Percentiles rank a stretch among this genome's conserved stretches.
These are phyloP conservation scores for Rhodeus uyekii DNA, from an alignment of 2,797 vertebrate species.

Conservation along the genomic window DNA sequence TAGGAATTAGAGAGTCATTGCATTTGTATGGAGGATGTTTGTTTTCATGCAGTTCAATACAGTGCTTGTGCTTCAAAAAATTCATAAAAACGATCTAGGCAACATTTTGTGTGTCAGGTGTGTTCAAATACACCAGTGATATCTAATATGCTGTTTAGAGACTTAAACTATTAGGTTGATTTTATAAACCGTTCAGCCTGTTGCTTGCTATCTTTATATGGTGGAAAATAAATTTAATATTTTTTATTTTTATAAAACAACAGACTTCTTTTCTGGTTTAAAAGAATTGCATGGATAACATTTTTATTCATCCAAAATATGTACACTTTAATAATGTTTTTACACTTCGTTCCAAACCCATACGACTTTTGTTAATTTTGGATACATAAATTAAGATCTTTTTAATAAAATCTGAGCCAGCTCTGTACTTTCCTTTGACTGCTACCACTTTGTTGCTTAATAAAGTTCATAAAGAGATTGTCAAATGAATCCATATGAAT, in stretches of 20 bases:
- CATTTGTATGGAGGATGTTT: not conserved
- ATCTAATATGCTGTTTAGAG: not conserved
- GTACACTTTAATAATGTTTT: not conserved
- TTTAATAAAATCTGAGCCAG: not conserved
- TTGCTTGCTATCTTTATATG: not conserved
- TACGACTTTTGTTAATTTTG: not conserved
- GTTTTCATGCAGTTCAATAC: not conserved
- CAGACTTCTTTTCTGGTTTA: not conserved
- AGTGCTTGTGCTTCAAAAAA: not conserved
- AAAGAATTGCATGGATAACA: not conserved
- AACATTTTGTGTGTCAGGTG: not conserved
- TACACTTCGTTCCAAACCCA: not conserved
- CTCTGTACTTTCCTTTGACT: not conserved
- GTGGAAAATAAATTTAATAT: not conserved
- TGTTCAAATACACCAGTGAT: not conserved
- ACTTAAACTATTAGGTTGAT: not conserved
- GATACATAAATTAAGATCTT: not conserved
- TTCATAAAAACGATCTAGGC: too few species aligned
- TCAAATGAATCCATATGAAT: too few species aligned
- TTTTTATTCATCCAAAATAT: not conserved
- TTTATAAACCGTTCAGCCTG: not conserved
- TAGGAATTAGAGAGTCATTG: not conserved
- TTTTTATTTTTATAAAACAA: too few species aligned
- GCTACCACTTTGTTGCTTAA: too few species aligned
- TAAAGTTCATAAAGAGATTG: too few species aligned